Percentiles rank a stretch among this genome's conserved stretches.
These are phyloP conservation scores for Polylopha cassiicola DNA, from an alignment of 2,888 invertebrate species.

Conservation along the genomic window DNA sequence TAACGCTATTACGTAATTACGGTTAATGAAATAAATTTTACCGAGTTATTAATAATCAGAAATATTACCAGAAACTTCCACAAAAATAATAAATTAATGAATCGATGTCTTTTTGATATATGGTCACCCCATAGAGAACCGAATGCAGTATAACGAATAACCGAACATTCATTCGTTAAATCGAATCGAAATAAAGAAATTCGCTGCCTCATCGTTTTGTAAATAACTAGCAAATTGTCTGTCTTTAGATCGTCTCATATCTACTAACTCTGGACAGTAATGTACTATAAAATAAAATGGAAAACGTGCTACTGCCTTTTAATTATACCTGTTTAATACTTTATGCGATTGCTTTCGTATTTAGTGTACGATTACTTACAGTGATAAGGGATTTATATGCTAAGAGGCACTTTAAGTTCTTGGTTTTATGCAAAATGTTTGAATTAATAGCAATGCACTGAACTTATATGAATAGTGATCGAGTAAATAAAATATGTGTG, in stretches of 20 bases:
- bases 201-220: conserved; percentile 55
- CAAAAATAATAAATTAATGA: no score
- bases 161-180: conserved; percentile 18
- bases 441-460: no score
- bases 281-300: conserved; percentile 51
- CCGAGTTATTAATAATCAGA: no score
- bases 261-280: conserved; percentile 39
- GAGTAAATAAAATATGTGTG: no score
- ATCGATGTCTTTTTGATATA: not conserved
- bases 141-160: conserved; percentile 4
- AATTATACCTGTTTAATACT: conserved; percentile 7
- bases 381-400: conserved; percentile 6
- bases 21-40: no score
- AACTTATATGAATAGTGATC: no score
- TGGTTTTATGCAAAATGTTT: not conserved
- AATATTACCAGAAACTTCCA: no score
- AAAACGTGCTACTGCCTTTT: conserved; percentile 38
- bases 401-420: not conserved
- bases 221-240: conserved; percentile 52
- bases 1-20: no score
- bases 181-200: conserved; percentile 52
- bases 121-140: conserved; percentile 6
- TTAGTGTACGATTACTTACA: conserved; percentile 7
- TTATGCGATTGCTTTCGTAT: conserved; percentile 10
- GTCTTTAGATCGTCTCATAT: conserved; percentile 47